These are phyloP conservation scores for Brachyhypopomus gauderio DNA, from an alignment of 2,113 vertebrate species.

Conservation along the genomic window DNA sequence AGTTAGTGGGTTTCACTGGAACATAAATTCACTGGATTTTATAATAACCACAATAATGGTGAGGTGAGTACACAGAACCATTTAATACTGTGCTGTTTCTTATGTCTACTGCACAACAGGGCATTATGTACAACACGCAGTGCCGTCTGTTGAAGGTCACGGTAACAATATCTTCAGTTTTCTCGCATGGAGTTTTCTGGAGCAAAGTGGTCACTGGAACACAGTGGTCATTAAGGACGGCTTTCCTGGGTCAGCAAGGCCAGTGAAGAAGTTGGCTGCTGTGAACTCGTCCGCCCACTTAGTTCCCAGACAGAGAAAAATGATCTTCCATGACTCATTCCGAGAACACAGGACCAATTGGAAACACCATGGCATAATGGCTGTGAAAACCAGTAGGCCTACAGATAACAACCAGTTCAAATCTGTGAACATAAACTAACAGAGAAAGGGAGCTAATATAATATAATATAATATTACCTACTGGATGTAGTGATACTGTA, in stretches of 20 bases:
- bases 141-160: constrained; percentile 38
- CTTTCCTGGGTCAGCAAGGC: not conserved
- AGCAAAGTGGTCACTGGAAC: constrained; percentile 17
- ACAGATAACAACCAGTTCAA: constrained; percentile 17
- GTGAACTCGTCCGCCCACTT: constrained; percentile 19
- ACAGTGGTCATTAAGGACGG: constrained; percentile 24
- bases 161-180: constrained; percentile 19
- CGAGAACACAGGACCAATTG: not conserved
- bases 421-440: constrained; percentile 1
- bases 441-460: constrained; percentile 29
- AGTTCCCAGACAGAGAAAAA: constrained; percentile 18
- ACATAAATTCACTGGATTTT: not conserved
- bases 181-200: not conserved
- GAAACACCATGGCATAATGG: constrained; percentile 13
- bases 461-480: not conserved
- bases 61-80: not conserved
- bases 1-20: too few species aligned
- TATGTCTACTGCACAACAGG: constrained; percentile 3
- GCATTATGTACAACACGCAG: not conserved
- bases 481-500: not conserved
- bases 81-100: not conserved
- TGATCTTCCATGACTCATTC: constrained; percentile 10
- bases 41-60: not conserved
- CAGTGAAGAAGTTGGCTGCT: not conserved
- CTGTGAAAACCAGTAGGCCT: constrained; percentile 6